Percentiles rank a stretch among this genome's conserved stretches.
Conservation (phyloP, 2,113 vertebrate species). For the Dipodomys ordii region DNA sequence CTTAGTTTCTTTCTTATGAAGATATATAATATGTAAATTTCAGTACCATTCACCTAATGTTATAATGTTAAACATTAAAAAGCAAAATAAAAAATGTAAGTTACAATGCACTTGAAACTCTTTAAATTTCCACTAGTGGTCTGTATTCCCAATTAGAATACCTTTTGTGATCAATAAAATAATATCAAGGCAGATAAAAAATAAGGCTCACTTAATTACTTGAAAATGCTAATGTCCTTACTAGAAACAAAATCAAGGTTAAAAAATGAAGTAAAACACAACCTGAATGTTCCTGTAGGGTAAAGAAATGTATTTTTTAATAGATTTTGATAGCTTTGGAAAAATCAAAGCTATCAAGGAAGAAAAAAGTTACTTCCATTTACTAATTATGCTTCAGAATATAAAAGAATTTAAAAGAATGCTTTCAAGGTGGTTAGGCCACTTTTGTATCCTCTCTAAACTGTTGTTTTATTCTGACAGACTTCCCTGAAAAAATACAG, state of each 20-base stretch:
- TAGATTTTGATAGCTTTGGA: background rate
- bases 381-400: slow-evolving; percentile 60
- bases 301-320: slow-evolving; percentile 61
- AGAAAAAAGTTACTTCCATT: slow-evolving; percentile 56
- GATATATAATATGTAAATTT: background rate
- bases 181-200: slow-evolving; percentile 30
- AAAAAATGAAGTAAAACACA: slow-evolving; percentile 35
- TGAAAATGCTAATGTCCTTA: slow-evolving; percentile 30
- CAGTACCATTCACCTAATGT: background rate
- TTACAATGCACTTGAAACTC: background rate
- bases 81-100: background rate
- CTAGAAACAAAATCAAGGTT: slow-evolving; percentile 43
- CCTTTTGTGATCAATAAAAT: slow-evolving; percentile 2
- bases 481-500: slow-evolving; percentile 52
- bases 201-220: background rate
- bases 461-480: slow-evolving; percentile 42
- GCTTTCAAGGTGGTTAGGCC: slow-evolving; percentile 57
- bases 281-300: slow-evolving; percentile 50
- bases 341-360: slow-evolving; percentile 74
- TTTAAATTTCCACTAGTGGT: background rate
- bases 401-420: slow-evolving; percentile 63
- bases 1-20: background rate
- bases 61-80: background rate
- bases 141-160: no score
- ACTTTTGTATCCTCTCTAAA: slow-evolving; percentile 64